A percentile compares a stretch with the other conserved stretches of the same genome.
Evolutionary conservation across 2,797 vertebrate genomes (phyloP).

Genomic region (Gallirallus australis): DNA sequence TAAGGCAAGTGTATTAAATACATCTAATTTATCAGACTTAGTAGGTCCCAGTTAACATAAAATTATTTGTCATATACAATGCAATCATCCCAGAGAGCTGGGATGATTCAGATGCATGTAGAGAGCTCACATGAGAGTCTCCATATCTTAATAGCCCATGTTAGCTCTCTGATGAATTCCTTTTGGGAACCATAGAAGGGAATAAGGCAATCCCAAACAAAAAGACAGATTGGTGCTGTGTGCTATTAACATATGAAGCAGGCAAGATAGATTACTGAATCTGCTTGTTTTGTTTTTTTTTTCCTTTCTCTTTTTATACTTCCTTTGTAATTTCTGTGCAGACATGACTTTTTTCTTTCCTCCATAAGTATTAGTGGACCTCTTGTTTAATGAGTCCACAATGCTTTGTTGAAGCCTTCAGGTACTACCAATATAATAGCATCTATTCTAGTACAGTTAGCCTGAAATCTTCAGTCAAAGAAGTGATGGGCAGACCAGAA

Average conservation of each 20-base stretch:
- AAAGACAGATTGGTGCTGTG: neutral
- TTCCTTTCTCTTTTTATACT: neutral
- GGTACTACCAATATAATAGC: neutral
- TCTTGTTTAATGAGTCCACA: neutral
- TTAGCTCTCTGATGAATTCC: neutral
- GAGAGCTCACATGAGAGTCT: neutral
- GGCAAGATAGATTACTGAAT: neutral
- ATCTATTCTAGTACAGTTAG: neutral
- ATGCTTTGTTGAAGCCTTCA: neutral
- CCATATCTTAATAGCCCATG: neutral
- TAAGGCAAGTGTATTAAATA: neutral
- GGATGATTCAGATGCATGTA: neutral
- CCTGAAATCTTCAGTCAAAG: neutral
- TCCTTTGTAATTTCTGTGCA: neutral
- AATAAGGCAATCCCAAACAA: neutral
- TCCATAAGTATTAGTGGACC: neutral
- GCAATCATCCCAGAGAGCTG: neutral
- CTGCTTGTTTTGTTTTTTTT: neutral
- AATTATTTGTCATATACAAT: slow-evolving; percentile 6
- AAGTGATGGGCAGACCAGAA: neutral
- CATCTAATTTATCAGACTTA: slow-evolving; percentile 36
- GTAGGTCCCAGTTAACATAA: neutral
- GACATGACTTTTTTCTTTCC: neutral
- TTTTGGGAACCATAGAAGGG: neutral
- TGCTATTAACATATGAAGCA: neutral